Conservation (phyloP, 2,888 invertebrate genomes). For the Bembecia ichneumoniformis region DNA sequence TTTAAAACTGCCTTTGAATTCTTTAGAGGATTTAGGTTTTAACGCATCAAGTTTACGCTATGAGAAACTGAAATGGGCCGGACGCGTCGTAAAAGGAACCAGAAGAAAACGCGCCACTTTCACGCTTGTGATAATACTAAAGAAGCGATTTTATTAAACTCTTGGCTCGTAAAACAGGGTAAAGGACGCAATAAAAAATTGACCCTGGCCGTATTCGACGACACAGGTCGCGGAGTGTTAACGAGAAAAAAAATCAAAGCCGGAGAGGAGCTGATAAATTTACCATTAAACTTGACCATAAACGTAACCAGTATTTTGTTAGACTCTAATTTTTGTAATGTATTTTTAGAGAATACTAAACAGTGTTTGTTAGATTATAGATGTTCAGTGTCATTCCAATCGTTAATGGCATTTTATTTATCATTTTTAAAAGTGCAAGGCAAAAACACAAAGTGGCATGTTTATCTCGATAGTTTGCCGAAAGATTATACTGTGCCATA, state of each 20-base stretch:
- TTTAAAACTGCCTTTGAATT: no score
- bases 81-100: conserved; percentile 53
- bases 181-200: conserved; percentile 73
- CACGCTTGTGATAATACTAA: conserved; percentile 38
- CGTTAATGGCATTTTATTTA: conserved; percentile 81
- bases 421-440: conserved; percentile 75
- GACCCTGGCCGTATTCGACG: conserved; percentile 70
- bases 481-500: conserved; percentile 76
- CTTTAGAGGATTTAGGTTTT: background rate
- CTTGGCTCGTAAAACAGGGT: conserved; percentile 67
- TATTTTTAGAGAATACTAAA: conserved; percentile 49
- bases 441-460: conserved; percentile 68
- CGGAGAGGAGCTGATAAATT: conserved; percentile 73
- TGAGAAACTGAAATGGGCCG: conserved; percentile 55
- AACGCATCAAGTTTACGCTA: background rate
- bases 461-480: conserved; percentile 81
- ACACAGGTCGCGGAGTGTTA: conserved; percentile 83
- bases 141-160: conserved; percentile 59
- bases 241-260: conserved; percentile 68
- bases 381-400: conserved; percentile 74
- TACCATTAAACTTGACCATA: conserved; percentile 74
- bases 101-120: conserved; percentile 37
- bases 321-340: conserved; percentile 65
- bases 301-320: conserved; percentile 71
- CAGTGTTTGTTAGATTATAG: conserved; percentile 53